Evolutionary conservation across 2,888 invertebrate species (phyloP), one percentile per base, ranked within the genome.

Genomic region (Aquatica leii): DNA sequence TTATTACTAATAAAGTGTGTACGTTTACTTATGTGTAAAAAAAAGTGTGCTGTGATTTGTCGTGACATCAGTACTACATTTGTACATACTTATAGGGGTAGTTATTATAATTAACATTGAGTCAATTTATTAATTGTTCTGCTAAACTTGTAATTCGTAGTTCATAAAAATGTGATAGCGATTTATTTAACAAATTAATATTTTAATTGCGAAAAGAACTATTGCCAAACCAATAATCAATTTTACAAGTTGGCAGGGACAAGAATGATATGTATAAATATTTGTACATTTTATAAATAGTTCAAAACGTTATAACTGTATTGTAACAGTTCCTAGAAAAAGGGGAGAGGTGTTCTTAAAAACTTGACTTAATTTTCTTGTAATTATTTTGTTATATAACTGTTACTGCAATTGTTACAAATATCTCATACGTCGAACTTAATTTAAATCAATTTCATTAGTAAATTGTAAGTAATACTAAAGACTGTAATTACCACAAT

Each of bases 201-300:
- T 21, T 43, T 46, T 46, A 31, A 52, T n/a, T 62, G 58, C n/a
- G n/a, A n/a, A n/a, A 24, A 24, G 24, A 24, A 2, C 24, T 2
- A 24, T 62, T 62, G 57, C 53, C 56, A 57, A 61, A 59, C 54
- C 41, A 43, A 41, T 40, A 46, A 52, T 34, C 2, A 41, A 43
- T 49, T 18, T 51, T 59, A 51, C 46, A 61, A 55, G 21, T 43
- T 35, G 24, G 60, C 56, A 60, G 64, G 41, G 52, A 64, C 60
- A 41, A 12, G 35, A 56, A 56, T 6, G 24, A 51, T 37, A 43
- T 60, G 59, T 64, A 64, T 56, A 64, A 59, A 64, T 64, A 64
- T 60, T 64, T 64, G 64, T 64, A 64, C 59, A 64, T 64, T 64
- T 64, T 60, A 63, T 63, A 63, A 56, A 64, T 64, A 64, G 64